phyloP scores from a whole-genome alignment of 2,888 invertebrate genomes.

The Aricia artaxerxes region DNA sequence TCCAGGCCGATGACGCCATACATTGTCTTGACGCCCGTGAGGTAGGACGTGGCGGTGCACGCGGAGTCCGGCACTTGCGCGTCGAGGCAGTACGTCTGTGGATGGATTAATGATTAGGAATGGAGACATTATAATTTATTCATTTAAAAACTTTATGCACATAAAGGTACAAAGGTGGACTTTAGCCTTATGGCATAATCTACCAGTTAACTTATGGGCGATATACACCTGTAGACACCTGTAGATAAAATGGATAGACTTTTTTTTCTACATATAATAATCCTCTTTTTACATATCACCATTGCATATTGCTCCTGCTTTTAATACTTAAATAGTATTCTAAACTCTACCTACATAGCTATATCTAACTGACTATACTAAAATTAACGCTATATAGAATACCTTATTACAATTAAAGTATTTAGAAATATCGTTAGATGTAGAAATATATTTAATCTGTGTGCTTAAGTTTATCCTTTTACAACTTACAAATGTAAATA shows the following conservation, averaged over 20 bases:
- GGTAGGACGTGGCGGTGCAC: slow-evolving; percentile 85
- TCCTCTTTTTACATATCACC: no score
- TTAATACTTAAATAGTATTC: no score
- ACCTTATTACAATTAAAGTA: not conserved
- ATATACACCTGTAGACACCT: no score
- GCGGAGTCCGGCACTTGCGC: slow-evolving; percentile 88
- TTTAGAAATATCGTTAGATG: not conserved
- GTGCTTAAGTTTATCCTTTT: not conserved
- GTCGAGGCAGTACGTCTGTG: slow-evolving; percentile 82
- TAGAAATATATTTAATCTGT: not conserved
- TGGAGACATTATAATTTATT: no score
- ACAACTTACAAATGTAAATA: not conserved
- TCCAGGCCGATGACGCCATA: slow-evolving; percentile 85
- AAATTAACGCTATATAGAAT: not conserved
- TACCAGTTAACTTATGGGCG: no score
- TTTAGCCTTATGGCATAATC: no score
- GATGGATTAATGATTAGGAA: not conserved
- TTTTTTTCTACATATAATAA: no score
- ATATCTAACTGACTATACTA: not conserved
- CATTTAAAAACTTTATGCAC: no score
- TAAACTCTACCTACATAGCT: no score
- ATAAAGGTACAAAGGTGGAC: no score
- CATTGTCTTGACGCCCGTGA: slow-evolving; percentile 87
- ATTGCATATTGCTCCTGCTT: no score
- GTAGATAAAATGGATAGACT: no score